Conservation (phyloP, 2,113 vertebrate species). For the Thermophis baileyi region DNA sequence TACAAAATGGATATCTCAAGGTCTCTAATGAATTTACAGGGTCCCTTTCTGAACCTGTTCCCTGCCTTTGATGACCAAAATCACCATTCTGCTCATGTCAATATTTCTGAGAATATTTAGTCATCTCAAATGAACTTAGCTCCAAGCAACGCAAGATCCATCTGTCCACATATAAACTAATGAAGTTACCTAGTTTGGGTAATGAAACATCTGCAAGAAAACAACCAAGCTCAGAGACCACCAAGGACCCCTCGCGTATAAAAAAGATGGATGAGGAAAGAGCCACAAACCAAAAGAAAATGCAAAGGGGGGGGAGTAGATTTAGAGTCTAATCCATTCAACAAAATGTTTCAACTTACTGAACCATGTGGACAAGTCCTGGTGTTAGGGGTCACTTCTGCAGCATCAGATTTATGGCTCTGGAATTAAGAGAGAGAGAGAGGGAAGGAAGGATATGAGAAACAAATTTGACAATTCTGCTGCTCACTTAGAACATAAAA, state of each 20-base stretch:
- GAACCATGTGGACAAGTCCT: slow-evolving; percentile 41
- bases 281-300: slow-evolving; percentile 16
- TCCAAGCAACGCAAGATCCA: slow-evolving; percentile 29
- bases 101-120: background rate
- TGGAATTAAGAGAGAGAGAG: slow-evolving; percentile 14
- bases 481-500: background rate
- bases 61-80: background rate
- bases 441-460: background rate
- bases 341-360: slow-evolving; percentile 62
- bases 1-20: fast-evolving
- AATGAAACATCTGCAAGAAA: background rate
- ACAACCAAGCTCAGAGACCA: background rate
- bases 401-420: slow-evolving; percentile 42
- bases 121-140: slow-evolving; percentile 32
- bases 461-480: background rate
- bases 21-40: background rate
- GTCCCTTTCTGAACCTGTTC: background rate
- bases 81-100: background rate
- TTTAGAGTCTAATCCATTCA: slow-evolving; percentile 36
- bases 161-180: slow-evolving; percentile 4
- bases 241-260: background rate
- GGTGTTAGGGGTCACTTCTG: slow-evolving; percentile 30
- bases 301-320: background rate
- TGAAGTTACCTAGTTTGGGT: background rate
- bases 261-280: slow-evolving; percentile 1